Conservation (phyloP, 2,888 invertebrate species). For the Leptopilina syphax region DNA sequence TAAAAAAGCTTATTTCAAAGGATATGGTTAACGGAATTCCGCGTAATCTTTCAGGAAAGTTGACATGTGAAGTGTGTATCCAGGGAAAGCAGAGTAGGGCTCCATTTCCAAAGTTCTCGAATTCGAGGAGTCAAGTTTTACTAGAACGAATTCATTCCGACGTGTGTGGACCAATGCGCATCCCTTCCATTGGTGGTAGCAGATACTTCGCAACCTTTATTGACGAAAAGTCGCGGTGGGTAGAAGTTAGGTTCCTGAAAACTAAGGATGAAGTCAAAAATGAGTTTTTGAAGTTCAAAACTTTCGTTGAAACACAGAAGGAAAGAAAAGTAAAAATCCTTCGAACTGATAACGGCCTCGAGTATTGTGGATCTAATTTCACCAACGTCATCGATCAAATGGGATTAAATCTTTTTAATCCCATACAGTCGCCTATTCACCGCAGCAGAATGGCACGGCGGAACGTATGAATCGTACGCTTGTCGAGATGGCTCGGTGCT, state of each 20-base stretch:
- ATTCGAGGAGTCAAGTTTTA: neutral
- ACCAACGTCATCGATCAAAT: conserved; percentile 1
- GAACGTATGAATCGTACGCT: neutral
- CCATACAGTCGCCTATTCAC: neutral
- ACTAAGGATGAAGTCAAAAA: neutral
- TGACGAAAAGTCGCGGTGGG: conserved; percentile 9
- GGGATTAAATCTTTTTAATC: too few relatives aligned
- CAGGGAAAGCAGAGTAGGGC: neutral
- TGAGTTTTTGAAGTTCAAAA: neutral
- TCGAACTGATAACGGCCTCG: conserved; percentile 41
- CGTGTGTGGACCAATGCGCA: conserved; percentile 7
- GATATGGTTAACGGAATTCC: conserved; percentile 2
- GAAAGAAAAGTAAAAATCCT: conserved; percentile 26
- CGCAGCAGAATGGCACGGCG: conserved; percentile 3
- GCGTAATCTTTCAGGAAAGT: neutral
- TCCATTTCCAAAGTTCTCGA: neutral
- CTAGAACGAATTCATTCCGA: conserved; percentile 7
- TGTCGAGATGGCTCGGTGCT: conserved; percentile 34
- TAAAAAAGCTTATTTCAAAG: neutral
- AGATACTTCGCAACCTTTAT: conserved; percentile 9
- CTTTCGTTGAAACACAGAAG: neutral
- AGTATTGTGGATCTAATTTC: conserved; percentile 21
- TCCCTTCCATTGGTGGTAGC: conserved; percentile 1
- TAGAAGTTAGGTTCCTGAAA: conserved; percentile 6
- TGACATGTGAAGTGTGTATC: conserved; percentile 5